Conservation (phyloP, 30 jellyfish, hydroid and myxozoan species). For the Hydractinia symbiolongicarpus region DNA sequence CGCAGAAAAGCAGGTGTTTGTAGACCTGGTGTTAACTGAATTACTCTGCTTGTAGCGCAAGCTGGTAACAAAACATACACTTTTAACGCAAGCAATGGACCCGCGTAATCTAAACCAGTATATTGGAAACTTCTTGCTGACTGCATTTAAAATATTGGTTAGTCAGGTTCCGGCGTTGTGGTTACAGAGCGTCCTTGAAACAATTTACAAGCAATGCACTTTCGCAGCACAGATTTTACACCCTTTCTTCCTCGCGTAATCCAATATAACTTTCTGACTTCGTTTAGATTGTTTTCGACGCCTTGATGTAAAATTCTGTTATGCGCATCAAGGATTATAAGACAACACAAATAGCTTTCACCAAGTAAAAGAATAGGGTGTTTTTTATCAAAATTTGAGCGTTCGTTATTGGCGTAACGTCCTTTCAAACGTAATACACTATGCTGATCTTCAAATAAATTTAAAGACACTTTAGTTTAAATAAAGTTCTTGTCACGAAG, state of each 20-base stretch:
- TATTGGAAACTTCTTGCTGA: too few species aligned
- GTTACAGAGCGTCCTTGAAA: conserved; percentile 13
- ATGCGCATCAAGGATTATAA: conserved; percentile 26
- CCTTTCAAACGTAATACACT: too few species aligned
- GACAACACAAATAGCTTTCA: conserved; percentile 5
- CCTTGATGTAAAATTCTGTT: conserved; percentile 32
- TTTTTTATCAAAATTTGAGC: too few species aligned
- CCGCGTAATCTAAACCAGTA: neutral
- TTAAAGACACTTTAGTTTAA: too few species aligned
- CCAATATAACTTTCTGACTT: conserved; percentile 6
- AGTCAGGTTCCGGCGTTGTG: conserved; percentile 38
- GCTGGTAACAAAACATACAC: conserved; percentile 23
- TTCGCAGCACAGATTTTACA: conserved; percentile 10
- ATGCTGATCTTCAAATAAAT: too few species aligned
- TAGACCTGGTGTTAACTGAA: conserved; percentile 21
- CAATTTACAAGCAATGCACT: conserved; percentile 19
- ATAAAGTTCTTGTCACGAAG: too few species aligned
- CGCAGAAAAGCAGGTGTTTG: conserved; percentile 22
- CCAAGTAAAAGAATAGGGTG: too few species aligned
- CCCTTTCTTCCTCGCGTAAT: neutral
- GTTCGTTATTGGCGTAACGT: too few species aligned
- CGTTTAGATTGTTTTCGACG: conserved; percentile 5
- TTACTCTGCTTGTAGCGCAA: conserved; percentile 8
- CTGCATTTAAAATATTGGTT: neutral
- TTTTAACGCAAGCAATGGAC: neutral